Percentiles rank a stretch among this genome's conserved stretches.
Conservation (phyloP, 2,797 vertebrate species). For the Varecia variegata region DNA sequence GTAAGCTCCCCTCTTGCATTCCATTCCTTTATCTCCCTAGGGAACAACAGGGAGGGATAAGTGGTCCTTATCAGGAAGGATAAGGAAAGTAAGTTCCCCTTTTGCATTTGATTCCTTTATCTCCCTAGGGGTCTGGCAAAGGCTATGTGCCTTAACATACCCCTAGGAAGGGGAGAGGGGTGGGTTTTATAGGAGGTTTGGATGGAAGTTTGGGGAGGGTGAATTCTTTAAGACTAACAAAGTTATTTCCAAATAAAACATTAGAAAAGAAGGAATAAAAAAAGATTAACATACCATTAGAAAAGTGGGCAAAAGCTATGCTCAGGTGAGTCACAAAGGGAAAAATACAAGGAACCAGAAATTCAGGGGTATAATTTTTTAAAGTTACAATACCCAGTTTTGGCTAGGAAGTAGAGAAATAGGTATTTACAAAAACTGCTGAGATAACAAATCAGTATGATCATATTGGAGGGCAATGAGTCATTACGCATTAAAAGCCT, state of each 20-base stretch:
- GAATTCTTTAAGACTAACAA: too few relatives aligned
- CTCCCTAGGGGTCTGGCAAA: too few relatives aligned
- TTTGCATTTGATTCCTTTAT: too few relatives aligned
- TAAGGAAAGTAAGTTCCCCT: too few relatives aligned
- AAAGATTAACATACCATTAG: background rate
- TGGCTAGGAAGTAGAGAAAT: background rate
- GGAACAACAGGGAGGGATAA: too few relatives aligned
- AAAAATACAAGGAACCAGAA: background rate
- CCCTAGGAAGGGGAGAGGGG: too few relatives aligned
- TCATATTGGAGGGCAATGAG: background rate
- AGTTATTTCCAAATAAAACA: constrained; percentile 19
- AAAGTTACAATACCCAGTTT: background rate
- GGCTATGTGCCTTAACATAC: too few relatives aligned
- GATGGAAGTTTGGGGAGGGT: too few relatives aligned
- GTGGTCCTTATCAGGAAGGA: too few relatives aligned
- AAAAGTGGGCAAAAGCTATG: background rate
- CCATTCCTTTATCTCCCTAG: too few relatives aligned
- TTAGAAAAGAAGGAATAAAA: background rate
- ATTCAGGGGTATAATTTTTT: background rate
- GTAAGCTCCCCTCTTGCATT: too few relatives aligned
- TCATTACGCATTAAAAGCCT: constrained; percentile 1
- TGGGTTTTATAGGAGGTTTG: too few relatives aligned
- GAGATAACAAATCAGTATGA: background rate
- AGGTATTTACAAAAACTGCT: background rate
- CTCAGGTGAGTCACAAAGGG: background rate